Evolutionary conservation across 2,797 vertebrate genomes (phyloP).

Genomic region (Gallirallus australis): DNA sequence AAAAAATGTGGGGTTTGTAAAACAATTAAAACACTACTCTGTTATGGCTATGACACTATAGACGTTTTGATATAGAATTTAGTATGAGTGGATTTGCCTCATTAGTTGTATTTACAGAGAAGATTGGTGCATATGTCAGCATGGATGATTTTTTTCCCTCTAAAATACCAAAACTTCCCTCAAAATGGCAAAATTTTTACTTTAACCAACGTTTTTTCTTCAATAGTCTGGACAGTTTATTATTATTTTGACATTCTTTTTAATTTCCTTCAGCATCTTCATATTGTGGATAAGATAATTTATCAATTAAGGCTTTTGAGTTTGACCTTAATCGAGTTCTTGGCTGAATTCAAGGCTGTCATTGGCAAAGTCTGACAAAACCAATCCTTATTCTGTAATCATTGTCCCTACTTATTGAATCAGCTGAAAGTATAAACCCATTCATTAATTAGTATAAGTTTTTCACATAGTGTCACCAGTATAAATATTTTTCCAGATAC

Average conservation of each 20-base stretch:
- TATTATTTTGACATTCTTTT: neutral
- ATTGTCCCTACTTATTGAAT: neutral
- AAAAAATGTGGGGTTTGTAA: neutral
- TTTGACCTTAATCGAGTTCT: neutral
- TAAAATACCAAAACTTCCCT: neutral
- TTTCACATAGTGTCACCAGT: neutral
- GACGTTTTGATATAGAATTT: neutral
- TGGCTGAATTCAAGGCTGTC: neutral
- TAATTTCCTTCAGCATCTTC: neutral
- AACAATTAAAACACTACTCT: neutral
- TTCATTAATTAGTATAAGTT: neutral
- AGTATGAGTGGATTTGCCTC: neutral
- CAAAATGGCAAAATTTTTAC: neutral
- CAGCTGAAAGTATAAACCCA: neutral
- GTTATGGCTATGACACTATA: neutral
- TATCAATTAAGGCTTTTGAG: neutral
- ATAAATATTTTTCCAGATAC: neutral
- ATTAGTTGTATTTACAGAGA: neutral
- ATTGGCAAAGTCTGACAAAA: neutral
- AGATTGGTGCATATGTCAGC: fast-evolving
- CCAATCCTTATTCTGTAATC: neutral
- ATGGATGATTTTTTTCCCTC: neutral
- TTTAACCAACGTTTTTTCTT: neutral
- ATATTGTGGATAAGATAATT: neutral
- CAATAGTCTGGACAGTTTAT: neutral